Conservation (phyloP, 2,113 vertebrate genomes). For the Macquaria australasica region DNA sequence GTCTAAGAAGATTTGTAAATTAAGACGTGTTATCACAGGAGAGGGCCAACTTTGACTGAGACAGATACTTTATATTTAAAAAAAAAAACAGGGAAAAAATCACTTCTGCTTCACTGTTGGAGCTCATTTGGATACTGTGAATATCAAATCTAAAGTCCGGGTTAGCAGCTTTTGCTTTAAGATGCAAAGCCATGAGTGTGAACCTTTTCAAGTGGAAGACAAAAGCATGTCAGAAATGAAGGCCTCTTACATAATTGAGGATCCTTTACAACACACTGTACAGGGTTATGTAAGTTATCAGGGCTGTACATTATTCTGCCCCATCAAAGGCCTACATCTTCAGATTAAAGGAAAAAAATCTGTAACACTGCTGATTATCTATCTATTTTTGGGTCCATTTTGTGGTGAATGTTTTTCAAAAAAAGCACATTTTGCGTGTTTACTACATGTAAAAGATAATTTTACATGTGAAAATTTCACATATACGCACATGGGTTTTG, state of each 20-base stretch:
- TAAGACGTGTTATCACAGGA: conserved; percentile 30
- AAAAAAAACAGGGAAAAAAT: not conserved
- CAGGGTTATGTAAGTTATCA: not conserved
- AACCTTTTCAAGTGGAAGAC: conserved; percentile 39
- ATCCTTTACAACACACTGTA: not conserved
- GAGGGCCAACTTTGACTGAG: conserved; percentile 17
- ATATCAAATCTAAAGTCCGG: conserved; percentile 18
- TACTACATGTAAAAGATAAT: not conserved
- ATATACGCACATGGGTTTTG: too few species aligned
- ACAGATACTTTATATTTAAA: not conserved
- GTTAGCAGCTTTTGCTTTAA: conserved; percentile 22
- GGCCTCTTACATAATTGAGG: conserved; percentile 12
- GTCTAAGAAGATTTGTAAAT: conserved; percentile 54
- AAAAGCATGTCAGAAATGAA: conserved; percentile 24
- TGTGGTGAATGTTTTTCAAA: not conserved
- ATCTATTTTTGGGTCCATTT: not conserved
- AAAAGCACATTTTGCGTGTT: not conserved
- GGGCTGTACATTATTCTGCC: not conserved
- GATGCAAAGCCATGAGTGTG: not conserved
- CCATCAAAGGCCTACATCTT: not conserved
- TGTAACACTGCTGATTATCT: not conserved
- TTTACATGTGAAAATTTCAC: not conserved
- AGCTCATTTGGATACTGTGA: conserved; percentile 19
- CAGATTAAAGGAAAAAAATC: not conserved
- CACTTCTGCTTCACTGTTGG: not conserved